Conservation (phyloP, 2,113 vertebrate genomes). For the Chaetodon trifascialis region DNA sequence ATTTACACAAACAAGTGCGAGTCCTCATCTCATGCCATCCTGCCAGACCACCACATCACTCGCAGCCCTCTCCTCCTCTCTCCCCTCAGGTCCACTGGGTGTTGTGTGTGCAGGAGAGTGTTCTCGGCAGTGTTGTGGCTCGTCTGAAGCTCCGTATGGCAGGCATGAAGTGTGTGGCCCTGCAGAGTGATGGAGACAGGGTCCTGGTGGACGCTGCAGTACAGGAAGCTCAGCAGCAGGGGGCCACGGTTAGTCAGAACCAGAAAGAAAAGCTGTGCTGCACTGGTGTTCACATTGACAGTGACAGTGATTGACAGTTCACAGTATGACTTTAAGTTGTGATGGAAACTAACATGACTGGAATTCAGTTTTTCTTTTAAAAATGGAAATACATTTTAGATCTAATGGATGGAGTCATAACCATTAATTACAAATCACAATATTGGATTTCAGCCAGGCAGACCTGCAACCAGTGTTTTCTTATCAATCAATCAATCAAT, state of each 20-base stretch:
- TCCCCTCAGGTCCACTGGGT: slow-evolving; percentile 81
- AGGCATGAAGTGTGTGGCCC: slow-evolving; percentile 81
- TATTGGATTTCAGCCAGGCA: too few relatives aligned
- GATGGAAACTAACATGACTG: background rate
- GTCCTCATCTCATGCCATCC: background rate
- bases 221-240: slow-evolving; percentile 85
- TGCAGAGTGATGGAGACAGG: slow-evolving; percentile 67
- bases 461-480: too few relatives aligned
- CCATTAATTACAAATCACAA: too few relatives aligned
- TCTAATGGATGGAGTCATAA: background rate
- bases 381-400: background rate
- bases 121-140: slow-evolving; percentile 78
- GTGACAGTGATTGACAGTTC: background rate
- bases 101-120: slow-evolving; percentile 89
- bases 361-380: background rate
- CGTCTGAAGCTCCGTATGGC: slow-evolving; percentile 85
- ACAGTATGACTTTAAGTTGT: background rate
- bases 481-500: too few relatives aligned
- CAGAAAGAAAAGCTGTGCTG: background rate
- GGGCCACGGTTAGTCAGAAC: slow-evolving; percentile 84
- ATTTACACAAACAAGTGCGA: background rate
- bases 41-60: background rate
- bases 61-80: fast-evolving
- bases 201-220: slow-evolving; percentile 80
- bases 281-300: too few relatives aligned